A percentile compares a stretch with the other conserved stretches of the same genome.
phyloP scores from a whole-genome alignment of 1,140 invertebrate genomes.

The Carcinoscorpius rotundicauda region DNA sequence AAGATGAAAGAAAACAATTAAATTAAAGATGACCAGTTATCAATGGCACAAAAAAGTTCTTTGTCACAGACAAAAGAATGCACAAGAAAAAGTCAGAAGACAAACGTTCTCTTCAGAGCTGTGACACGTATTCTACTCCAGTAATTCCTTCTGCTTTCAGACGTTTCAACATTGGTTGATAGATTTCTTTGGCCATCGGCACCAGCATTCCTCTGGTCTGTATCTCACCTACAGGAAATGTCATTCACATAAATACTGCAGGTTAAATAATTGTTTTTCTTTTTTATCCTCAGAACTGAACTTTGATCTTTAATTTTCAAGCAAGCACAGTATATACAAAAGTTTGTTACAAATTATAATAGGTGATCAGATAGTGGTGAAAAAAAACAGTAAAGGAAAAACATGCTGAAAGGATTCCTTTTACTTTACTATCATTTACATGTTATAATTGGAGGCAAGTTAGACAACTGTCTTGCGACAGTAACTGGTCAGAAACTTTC shows the following conservation, averaged over 20 bases:
- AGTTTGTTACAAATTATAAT: slow-evolving; percentile 5
- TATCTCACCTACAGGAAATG: slow-evolving; percentile 63
- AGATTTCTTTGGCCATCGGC: slow-evolving; percentile 80
- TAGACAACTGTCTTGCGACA: no score
- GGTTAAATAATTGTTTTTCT: slow-evolving; percentile 12
- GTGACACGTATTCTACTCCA: not conserved
- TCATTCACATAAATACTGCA: slow-evolving; percentile 23
- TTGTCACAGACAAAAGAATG: no score
- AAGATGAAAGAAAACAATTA: no score
- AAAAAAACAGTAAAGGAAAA: slow-evolving; percentile 3
- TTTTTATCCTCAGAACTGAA: not conserved
- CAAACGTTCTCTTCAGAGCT: no score
- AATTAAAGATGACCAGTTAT: no score
- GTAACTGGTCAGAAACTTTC: no score
- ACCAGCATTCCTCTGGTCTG: slow-evolving; percentile 83
- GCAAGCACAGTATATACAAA: not conserved
- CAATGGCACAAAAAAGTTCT: no score
- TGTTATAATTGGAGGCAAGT: no score
- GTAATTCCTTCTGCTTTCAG: slow-evolving; percentile 68
- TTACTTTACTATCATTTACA: no score
- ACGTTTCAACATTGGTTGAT: slow-evolving; percentile 72
- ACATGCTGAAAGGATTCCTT: not conserved
- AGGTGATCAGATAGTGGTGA: not conserved
- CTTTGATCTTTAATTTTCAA: not conserved
- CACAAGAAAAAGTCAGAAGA: no score